phyloP scores from a whole-genome alignment of 2,888 invertebrate genomes.

The Argyra leucocephala region DNA sequence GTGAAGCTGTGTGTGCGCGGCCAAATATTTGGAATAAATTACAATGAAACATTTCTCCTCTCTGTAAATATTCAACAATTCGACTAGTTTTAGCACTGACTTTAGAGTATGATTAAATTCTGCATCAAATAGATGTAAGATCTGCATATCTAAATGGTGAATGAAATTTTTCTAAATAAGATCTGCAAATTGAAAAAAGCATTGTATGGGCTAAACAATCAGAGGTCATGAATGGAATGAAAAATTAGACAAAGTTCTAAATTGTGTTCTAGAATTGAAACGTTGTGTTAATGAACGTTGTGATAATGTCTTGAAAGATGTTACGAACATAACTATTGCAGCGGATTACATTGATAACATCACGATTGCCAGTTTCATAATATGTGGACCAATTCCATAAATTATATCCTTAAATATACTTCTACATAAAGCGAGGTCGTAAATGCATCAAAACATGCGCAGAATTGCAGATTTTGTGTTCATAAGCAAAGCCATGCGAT shows the following conservation, averaged over 20 bases:
- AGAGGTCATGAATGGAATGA: conserved; percentile 15
- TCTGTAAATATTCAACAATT: conserved; percentile 15
- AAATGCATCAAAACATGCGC: no score
- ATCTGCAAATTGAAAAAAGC: conserved; percentile 14
- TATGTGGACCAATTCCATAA: no score
- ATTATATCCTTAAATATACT: no score
- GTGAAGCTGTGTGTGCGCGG: conserved; percentile 14
- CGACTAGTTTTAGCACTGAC: conserved; percentile 16
- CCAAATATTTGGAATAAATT: conserved; percentile 15
- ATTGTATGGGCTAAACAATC: conserved; percentile 18
- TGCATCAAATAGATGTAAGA: conserved; percentile 16
- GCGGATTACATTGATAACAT: conserved; percentile 20
- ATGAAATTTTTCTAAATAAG: neutral
- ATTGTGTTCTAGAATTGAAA: conserved; percentile 9
- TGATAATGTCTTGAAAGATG: no score
- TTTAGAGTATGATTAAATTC: conserved; percentile 11
- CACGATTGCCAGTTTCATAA: conserved; percentile 13
- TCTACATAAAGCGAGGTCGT: no score
- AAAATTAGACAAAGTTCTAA: conserved; percentile 7
- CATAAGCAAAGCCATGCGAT: no score
- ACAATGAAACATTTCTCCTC: conserved; percentile 17
- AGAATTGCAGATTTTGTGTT: no score
- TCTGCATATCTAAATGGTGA: conserved; percentile 18
- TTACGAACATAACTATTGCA: no score
- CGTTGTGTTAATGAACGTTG: no score